Percentiles rank a stretch among this genome's conserved stretches.
Conservation (phyloP, 2,113 vertebrate species). For the Ailurus styani region DNA sequence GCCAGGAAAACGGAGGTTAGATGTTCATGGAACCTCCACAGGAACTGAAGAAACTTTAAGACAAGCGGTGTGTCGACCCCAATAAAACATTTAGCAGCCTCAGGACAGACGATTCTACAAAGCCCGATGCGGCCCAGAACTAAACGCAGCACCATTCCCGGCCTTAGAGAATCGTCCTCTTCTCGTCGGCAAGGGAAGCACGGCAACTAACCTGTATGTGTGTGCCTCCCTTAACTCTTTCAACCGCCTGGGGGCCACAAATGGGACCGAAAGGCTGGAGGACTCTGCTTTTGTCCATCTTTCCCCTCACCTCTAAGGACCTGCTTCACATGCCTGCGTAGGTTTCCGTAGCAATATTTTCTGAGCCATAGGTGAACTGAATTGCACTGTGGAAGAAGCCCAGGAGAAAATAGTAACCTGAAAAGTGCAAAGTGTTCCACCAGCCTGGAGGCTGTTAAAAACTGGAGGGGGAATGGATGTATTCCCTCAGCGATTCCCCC, state of each 20-base stretch:
- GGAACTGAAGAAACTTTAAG: not conserved
- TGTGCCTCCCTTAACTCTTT: not conserved
- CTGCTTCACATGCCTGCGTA: not conserved
- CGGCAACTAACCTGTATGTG: not conserved
- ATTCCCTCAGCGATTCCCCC: not conserved
- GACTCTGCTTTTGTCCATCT: not conserved
- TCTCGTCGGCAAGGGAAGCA: not conserved
- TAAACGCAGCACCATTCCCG: not conserved
- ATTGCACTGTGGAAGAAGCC: not conserved
- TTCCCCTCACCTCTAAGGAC: conserved; percentile 3
- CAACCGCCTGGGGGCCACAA: not conserved
- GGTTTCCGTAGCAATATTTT: conserved; percentile 51
- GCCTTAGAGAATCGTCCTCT: not conserved
- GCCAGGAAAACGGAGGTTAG: not conserved
- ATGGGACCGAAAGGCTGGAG: not conserved
- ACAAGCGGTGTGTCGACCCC: not conserved
- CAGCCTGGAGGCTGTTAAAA: not conserved
- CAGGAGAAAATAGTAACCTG: not conserved
- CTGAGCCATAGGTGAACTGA: not conserved
- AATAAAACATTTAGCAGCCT: not conserved
- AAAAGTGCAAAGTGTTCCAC: not conserved
- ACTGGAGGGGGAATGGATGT: too few species aligned
- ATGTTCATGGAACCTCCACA: not conserved
- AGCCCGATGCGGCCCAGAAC: not conserved
- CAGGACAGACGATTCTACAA: not conserved